phyloP scores from a whole-genome alignment of 92 coral and sea anemone genomes.

The Palythoa grandiflora region DNA sequence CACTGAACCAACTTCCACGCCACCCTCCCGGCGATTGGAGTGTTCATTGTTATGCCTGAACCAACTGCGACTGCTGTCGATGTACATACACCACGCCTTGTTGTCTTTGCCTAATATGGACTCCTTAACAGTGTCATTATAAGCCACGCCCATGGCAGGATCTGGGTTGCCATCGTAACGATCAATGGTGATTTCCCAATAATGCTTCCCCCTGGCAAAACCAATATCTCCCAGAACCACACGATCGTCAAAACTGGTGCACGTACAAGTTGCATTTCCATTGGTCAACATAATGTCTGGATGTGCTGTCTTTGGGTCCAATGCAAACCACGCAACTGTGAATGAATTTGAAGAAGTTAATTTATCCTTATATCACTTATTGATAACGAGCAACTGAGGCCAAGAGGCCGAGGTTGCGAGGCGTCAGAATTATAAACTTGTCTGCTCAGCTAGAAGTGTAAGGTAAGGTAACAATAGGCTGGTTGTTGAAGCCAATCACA shows the following conservation, averaged over 20 bases:
- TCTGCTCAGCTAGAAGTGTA: too few relatives aligned
- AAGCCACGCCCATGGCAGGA: conserved; percentile 97
- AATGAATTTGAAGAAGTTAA: neutral
- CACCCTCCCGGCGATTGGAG: conserved; percentile 96
- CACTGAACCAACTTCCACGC: conserved; percentile 91
- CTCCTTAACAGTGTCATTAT: conserved; percentile 89
- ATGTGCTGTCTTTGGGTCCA: conserved; percentile 90
- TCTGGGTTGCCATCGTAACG: conserved; percentile 98
- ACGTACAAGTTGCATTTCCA: conserved; percentile 84
- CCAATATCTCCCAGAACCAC: conserved; percentile 97
- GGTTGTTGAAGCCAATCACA: too few relatives aligned
- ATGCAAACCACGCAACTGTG: conserved; percentile 91
- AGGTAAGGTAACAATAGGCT: too few relatives aligned
- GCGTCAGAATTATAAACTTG: too few relatives aligned
- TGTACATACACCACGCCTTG: conserved; percentile 99
- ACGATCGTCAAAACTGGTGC: conserved; percentile 93
- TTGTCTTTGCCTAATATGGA: conserved; percentile 94
- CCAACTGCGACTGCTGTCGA: conserved; percentile 99
- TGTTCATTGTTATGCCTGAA: conserved; percentile 97
- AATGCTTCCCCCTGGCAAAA: conserved; percentile 93
- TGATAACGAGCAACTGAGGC: too few relatives aligned
- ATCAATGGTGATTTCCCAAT: conserved; percentile 98
- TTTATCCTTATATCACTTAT: too few relatives aligned
- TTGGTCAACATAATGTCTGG: conserved; percentile 86
- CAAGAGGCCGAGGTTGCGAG: too few relatives aligned